Evolutionary conservation across 2,113 vertebrate species (phyloP), one percentile per base, ranked within the genome.

Genomic region (Plotosus lineatus): DNA sequence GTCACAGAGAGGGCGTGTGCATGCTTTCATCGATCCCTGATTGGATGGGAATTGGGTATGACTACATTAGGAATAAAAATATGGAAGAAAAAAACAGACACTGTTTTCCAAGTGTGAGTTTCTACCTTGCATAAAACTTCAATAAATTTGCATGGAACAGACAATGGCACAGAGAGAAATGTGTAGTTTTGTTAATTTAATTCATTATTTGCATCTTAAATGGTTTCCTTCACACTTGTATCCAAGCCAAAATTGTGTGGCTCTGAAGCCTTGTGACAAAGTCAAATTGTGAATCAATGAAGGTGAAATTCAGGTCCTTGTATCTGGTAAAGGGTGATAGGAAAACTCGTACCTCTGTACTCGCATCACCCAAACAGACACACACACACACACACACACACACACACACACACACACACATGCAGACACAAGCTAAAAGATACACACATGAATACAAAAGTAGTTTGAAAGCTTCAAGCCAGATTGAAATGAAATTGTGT

Each of bases 401-500:
- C 28, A 1, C 63, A 42, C n/a, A 58, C 17, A n/a, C 44, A 19
- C 17, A 6, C 23, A 50, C 12, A 23, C 19, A 61, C 61, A 68
- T 23, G 55, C 44, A 40, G 1, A 58, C 23, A 66, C 66, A 44
- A 72, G 68, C 33, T n/a, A n/a, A 65, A n/a, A 53, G 31, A 50
- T 36, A 78, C 46, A 66, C 15, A 65, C 19, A 55, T 3, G 23
- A 33, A 68, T 17, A 60, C 44, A n/a, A 17, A 66, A 80, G 58
- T 28, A 26, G 48, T 72, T 78, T 82, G 26, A 69, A 61, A 68
- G 80, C 81, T 78, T 75, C 31, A 28, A 75, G 81, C 66, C 68
- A 77, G 58, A 77, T 50, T 83, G 50, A 84, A 60, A 84, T 86
- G 85, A 84, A 82, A 81, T 84, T 58, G 63, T 89, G 69, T 83